Conservation (phyloP, 2,888 invertebrate species). For the Balanococcus diminutus region DNA sequence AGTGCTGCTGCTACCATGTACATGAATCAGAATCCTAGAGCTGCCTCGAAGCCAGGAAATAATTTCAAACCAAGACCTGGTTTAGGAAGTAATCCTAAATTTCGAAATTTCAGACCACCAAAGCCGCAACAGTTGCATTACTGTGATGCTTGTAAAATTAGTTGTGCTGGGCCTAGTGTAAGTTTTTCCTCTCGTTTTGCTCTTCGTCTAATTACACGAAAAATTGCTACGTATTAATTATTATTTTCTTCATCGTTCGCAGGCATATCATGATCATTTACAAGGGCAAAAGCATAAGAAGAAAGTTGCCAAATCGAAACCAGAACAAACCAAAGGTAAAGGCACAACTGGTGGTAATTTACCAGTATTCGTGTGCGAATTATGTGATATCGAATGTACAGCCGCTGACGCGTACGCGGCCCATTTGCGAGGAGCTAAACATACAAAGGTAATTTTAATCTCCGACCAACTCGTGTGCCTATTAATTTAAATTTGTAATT, state of each 20-base stretch:
- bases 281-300: conserved; percentile 99
- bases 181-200: not conserved
- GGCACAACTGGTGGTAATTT: conserved; percentile 61
- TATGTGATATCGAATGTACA: conserved; percentile 98
- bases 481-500: not conserved
- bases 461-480: too few relatives aligned
- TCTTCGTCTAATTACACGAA: too few relatives aligned
- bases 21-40: conserved; percentile 57
- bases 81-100: conserved; percentile 47
- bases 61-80: conserved; percentile 50
- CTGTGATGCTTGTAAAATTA: conserved; percentile 98
- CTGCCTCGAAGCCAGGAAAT: not conserved
- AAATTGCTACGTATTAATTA: too few relatives aligned
- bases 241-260: conserved; percentile 59
- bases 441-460: conserved; percentile 80
- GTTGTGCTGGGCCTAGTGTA: conserved; percentile 91
- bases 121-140: conserved; percentile 89
- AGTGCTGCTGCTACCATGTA: conserved; percentile 56
- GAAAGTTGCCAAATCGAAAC: conserved; percentile 86
- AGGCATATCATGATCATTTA: conserved; percentile 93
- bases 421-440: conserved; percentile 96
- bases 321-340: conserved; percentile 70
- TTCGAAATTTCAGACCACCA: conserved; percentile 40
- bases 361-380: conserved; percentile 83
- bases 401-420: conserved; percentile 98